Evolutionary conservation across 1,140 invertebrate genomes (phyloP), one percentile per base, ranked within the genome.

Genomic region (Sycophaga agraensis): DNA sequence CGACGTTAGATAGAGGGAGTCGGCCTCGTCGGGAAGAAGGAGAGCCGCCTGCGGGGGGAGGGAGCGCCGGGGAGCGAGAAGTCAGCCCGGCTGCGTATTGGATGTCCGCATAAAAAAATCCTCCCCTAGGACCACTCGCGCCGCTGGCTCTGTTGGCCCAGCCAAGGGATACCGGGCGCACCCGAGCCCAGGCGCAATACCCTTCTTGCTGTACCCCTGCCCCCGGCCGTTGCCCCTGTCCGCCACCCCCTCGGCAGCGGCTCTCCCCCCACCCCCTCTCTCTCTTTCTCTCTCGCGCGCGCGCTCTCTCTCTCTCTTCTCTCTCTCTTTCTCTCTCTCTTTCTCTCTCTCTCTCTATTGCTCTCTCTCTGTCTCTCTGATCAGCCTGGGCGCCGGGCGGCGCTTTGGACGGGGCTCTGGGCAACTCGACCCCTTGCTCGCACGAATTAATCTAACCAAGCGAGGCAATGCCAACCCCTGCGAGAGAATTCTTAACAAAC

Each of bases 101-200:
- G 60, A 61, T 65, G 63, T 67, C 66, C 46, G 40, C 26, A 22
- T 56, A 66, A 66, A 66, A 67, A 66, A 66, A 61, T 61, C 54
- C 62, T 58, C 62, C 65, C 65, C 62, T 61, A 61, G 54, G 31
- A 45, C 45, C 39, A 57, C 61, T 43, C 61, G 19, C 40, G 43
- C n/a, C n/a, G n/a, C n/a, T n/a, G n/a, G n/a, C 45, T 49, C 28
- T 37, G 56, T 53, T 43, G 59, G 49, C 40, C 46, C 46, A 51
- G 39, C 37, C 42, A 37, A 51, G 59, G 49, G 37, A 60, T 53
- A 53, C 35, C 21, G 35, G 28, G 39, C 45, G 48, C n/a, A 43
- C n/a, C 17, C 7, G 19, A 45, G n/a, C n/a, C n/a, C n/a, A n/a
- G n/a, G n/a, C 28, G 48, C 24, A 42, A 42, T 34, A 46, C 43